Evolutionary conservation across 2,888 invertebrate species (phyloP), one percentile per base, ranked within the genome.

Genomic region (Dynastes maya): DNA sequence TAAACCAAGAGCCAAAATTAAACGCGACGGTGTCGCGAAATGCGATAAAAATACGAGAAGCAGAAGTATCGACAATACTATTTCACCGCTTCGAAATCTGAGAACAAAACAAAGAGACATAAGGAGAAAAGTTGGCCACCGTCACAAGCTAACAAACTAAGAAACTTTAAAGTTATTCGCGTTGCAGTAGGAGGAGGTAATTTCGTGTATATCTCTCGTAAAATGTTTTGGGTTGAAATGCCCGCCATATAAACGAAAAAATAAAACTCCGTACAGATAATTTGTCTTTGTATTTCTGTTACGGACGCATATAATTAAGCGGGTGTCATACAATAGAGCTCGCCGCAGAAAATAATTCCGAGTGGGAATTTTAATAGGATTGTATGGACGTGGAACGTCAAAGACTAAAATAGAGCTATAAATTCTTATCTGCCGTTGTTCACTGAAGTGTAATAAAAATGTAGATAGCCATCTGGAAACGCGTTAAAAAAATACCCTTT

Each of bases 211-310:
- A 58, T 40, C 6, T 71, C 37, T 58, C 45, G 45, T 74, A 61
- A 74, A 74, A 40, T 61, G 45, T 74, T 71, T 61, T 37, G 61
- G 72, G 40, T 63, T 61, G 61, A 61, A 72, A 45, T 58, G 22
- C 22, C 9, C 22, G 22, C 27, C 16, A 16, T 32, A 61, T 61
- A 74, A 61, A 61, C 72, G 72, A 74, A 45, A 37, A 74, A 74
- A 74, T 74, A 74, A 74, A 74, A 63, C 40, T 45, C 27, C 72
- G 40, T 11, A 74, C 61, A 74, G 61, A 74, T 74, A 74, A 74
- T 74, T 74, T 74, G 27, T 13, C 63, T 74, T 74, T 74, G 72
- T 74, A 49, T 61, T 71, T 45, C 45, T 45, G 61, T 55, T 16
- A 11, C 27, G 22, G 61, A 40, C 27, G 55, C 61, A 37, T 45